Evolutionary conservation across 2,888 invertebrate species (phyloP), one percentile per base, ranked within the genome.

Genomic region (Noctua fimbriata): DNA sequence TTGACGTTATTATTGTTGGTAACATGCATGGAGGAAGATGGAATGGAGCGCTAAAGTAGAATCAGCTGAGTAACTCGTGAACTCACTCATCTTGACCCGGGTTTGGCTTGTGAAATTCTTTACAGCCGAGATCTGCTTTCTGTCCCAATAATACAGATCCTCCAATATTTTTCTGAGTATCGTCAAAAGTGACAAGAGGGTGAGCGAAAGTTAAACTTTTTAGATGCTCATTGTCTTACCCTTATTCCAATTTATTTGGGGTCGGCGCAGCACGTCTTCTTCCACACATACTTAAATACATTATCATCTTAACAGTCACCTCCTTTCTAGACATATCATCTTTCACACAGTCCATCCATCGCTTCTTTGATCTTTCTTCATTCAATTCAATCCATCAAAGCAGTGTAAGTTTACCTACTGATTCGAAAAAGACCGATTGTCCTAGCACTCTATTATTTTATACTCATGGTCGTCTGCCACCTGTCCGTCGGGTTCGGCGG

Each of bases 401-500:
- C 3, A 55, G 3, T 18, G 9, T 32, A 9, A n/a, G 4, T 58
- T 47, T 49, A 55, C 5, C n/a, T 24, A n/a, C 21, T 32, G 58
- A 78, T 55, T 52, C 36, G 0, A 60, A 32, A 44, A 52, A 18
- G 24, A 32, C 12, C 1, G 32, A 58, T 63, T 18, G 63, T 67
- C 58, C 32, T 66, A 87, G 52, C 69, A 47, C 36, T 76, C 66
- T 63, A 67, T 82, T 73, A 18, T 67, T n/a, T 1, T 10, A 81
- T 32, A 10, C 9, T 49, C 70, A n/a, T 14, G 28, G 32, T 75
- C 52, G 63, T 79, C 44, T 80, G 73, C 73, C 87, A 88, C 88
- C 87, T 87, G 87, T 88, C 85, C 78, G 71, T 89, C 90, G 84
- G 87, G 69, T 65, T 72, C 44, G 87, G 81, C 88, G 67, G 73